phyloP scores from a whole-genome alignment of 2,113 vertebrate species.

The Pseudopodoces humilis region DNA sequence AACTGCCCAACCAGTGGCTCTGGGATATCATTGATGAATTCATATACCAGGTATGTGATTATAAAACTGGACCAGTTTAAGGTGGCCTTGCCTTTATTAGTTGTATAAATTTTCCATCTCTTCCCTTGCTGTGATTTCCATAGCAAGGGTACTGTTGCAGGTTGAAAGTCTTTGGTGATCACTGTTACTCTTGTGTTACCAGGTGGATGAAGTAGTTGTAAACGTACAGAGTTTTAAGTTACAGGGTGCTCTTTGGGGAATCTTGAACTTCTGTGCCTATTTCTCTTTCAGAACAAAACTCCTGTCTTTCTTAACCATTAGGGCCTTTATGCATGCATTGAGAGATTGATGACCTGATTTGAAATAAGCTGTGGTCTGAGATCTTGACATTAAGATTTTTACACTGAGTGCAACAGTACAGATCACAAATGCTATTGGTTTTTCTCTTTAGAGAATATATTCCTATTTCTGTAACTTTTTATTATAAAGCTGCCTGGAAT shows the following conservation, averaged over 20 bases:
- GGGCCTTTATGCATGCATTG: not conserved
- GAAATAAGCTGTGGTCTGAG: not conserved
- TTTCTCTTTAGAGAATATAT: not conserved
- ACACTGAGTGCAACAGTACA: not conserved
- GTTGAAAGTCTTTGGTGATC: not conserved
- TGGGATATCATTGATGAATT: slow-evolving; percentile 99
- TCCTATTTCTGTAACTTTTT: not conserved
- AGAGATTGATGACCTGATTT: not conserved
- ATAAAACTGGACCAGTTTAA: not conserved
- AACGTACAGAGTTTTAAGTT: not conserved
- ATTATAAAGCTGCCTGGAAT: not conserved
- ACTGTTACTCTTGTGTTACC: not conserved
- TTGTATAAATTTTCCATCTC: not conserved
- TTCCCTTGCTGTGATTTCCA: not conserved
- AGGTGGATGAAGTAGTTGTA: not conserved
- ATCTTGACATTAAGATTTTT: not conserved
- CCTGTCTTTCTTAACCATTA: not conserved
- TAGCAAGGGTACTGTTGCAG: not conserved
- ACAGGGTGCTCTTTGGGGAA: not conserved
- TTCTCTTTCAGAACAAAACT: not conserved
- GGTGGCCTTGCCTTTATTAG: not conserved
- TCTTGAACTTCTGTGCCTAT: not conserved
- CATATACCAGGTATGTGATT: slow-evolving; percentile 87
- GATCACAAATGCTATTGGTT: not conserved
- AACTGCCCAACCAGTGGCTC: slow-evolving; percentile 98